phyloP scores from a whole-genome alignment of 1,140 invertebrate genomes.

The Diuraphis noxia region DNA sequence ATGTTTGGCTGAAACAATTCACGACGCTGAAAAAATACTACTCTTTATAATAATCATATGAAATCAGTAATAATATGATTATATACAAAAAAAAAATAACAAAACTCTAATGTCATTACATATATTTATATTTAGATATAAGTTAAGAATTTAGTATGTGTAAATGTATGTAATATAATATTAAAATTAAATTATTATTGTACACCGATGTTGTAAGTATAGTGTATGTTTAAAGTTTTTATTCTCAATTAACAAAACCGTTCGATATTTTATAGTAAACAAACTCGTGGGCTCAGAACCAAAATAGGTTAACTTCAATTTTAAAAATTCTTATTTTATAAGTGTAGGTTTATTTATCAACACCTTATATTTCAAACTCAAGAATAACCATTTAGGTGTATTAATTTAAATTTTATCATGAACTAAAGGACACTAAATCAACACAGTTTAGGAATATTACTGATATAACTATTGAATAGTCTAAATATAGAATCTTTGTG shows the following conservation, averaged over 20 bases:
- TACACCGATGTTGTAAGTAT: background rate
- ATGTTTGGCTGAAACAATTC: background rate
- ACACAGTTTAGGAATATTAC: background rate
- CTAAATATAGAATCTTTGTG: background rate
- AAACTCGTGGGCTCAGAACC: background rate
- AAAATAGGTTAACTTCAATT: background rate
- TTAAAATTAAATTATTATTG: background rate
- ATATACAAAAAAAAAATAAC: background rate
- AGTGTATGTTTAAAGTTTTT: background rate
- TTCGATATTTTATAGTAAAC: background rate
- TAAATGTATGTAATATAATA: background rate
- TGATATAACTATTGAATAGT: background rate
- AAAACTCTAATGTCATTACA: background rate
- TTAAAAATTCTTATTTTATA: background rate
- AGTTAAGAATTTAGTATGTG: too few relatives aligned
- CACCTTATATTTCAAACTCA: background rate
- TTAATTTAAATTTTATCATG: background rate
- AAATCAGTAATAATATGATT: background rate
- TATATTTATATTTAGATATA: background rate
- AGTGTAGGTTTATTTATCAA: background rate
- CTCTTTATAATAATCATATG: background rate
- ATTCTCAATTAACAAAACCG: rapidly evolving
- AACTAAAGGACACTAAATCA: background rate
- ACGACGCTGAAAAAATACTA: background rate
- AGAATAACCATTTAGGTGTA: background rate